phyloP scores from a whole-genome alignment of 1,140 invertebrate genomes.

The Calosoma granatense region DNA sequence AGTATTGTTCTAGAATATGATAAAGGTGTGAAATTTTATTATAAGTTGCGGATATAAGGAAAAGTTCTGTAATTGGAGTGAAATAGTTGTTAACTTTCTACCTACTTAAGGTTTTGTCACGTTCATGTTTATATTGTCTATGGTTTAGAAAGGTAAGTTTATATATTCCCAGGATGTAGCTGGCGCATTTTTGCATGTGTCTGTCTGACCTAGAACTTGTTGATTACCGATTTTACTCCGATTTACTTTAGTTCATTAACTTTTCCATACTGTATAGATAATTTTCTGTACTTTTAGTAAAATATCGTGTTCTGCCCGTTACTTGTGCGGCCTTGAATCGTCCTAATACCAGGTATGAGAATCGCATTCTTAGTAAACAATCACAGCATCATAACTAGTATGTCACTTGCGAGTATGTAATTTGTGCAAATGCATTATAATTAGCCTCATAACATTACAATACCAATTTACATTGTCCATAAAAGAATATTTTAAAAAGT shows the following conservation, averaged over 20 bases:
- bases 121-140: constrained; percentile 5
- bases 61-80: constrained; percentile 6
- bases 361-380: not conserved
- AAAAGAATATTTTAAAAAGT: too few relatives aligned
- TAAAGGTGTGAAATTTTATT: too few relatives aligned
- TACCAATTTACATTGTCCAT: too few relatives aligned
- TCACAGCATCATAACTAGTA: not conserved
- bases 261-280: not conserved
- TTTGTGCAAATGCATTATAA: not conserved
- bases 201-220: not conserved
- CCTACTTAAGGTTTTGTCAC: constrained; percentile 2
- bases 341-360: not conserved
- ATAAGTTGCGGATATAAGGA: not conserved
- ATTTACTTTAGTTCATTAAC: not conserved
- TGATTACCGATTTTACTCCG: not conserved
- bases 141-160: constrained; percentile 6
- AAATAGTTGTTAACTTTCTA: constrained; percentile 9
- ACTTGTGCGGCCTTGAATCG: not conserved
- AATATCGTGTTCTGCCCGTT: not conserved
- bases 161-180: constrained; percentile 1
- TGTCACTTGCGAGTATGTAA: not conserved
- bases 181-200: constrained; percentile 4
- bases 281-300: not conserved
- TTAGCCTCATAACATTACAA: constrained; percentile 1
- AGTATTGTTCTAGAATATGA: not conserved